Evolutionary conservation across 2,888 invertebrate genomes (phyloP).

Genomic region (Dendrolimus pini): DNA sequence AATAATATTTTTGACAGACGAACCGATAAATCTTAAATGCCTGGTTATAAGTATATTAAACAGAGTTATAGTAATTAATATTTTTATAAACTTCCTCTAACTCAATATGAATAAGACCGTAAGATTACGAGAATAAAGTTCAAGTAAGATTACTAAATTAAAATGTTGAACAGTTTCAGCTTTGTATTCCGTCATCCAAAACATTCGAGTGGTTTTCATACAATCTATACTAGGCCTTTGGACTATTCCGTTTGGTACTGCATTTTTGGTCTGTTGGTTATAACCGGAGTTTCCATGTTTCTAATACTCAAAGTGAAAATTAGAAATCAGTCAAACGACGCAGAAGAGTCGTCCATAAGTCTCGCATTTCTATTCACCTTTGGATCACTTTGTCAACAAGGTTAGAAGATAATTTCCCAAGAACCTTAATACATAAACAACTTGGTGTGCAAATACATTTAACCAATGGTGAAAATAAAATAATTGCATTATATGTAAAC

Average conservation of each 20-base stretch:
- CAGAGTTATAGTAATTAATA: too few species aligned
- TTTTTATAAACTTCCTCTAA: too few species aligned
- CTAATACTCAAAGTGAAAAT: slow-evolving; percentile 34
- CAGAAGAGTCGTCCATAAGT: slow-evolving; percentile 57
- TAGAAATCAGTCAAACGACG: neutral
- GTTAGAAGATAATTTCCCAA: slow-evolving; percentile 23
- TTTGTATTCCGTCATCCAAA: slow-evolving; percentile 84
- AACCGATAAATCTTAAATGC: too few species aligned
- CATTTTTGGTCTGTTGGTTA: slow-evolving; percentile 41
- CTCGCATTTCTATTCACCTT: slow-evolving; percentile 58
- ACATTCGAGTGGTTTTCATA: slow-evolving; percentile 72
- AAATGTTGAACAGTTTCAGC: slow-evolving; percentile 59
- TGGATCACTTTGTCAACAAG: slow-evolving; percentile 68
- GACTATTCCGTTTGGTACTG: slow-evolving; percentile 75
- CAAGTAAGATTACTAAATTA: too few species aligned
- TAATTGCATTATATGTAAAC: too few species aligned
- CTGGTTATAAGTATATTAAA: too few species aligned
- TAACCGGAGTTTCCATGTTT: slow-evolving; percentile 31
- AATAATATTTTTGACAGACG: too few species aligned
- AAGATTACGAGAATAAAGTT: too few species aligned
- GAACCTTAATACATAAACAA: neutral
- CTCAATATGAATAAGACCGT: too few species aligned
- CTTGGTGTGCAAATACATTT: too few species aligned
- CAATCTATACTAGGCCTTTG: slow-evolving; percentile 80
- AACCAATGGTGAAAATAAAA: too few species aligned